phyloP scores from a whole-genome alignment of 2,797 vertebrate genomes.

The Gambelia wislizenii region DNA sequence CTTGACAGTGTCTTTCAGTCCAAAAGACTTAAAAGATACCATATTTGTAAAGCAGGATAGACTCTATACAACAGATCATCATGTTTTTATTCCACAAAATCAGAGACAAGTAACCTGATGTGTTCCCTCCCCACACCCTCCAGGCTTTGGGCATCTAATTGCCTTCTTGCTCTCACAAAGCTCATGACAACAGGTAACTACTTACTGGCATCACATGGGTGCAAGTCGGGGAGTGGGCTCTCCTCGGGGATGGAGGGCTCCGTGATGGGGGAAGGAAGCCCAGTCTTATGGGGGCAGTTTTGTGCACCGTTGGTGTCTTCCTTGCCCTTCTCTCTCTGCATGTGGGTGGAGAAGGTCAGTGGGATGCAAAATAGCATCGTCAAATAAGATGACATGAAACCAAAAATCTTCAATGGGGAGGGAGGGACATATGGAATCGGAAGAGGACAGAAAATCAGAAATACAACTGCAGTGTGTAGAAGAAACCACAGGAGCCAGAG shows the following conservation, averaged over 20 bases:
- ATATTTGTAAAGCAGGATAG: neutral
- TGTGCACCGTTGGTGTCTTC: constrained; percentile 80
- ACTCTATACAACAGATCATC: neutral
- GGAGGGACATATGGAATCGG: constrained; percentile 53
- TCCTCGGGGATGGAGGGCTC: constrained; percentile 81
- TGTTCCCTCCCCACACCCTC: constrained; percentile 21
- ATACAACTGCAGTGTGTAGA: neutral
- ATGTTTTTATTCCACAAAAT: neutral
- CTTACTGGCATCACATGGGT: constrained; percentile 73
- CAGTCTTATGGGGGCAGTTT: constrained; percentile 78
- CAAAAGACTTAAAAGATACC: neutral
- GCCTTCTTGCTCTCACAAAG: constrained; percentile 14
- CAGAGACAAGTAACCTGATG: neutral
- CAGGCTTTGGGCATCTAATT: neutral
- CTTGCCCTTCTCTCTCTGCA: constrained; percentile 88
- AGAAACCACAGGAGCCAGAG: constrained; percentile 18
- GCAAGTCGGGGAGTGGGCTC: constrained; percentile 77
- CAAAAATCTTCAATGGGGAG: constrained; percentile 72
- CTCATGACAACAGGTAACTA: constrained; percentile 44
- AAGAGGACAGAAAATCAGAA: constrained; percentile 9
- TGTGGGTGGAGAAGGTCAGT: constrained; percentile 71
- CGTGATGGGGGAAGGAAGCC: constrained; percentile 84
- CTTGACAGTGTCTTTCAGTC: neutral
- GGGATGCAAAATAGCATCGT: constrained; percentile 76
- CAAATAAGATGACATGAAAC: constrained; percentile 70